Conservation (phyloP, 2,888 invertebrate genomes). For the Spodoptera exigua region DNA sequence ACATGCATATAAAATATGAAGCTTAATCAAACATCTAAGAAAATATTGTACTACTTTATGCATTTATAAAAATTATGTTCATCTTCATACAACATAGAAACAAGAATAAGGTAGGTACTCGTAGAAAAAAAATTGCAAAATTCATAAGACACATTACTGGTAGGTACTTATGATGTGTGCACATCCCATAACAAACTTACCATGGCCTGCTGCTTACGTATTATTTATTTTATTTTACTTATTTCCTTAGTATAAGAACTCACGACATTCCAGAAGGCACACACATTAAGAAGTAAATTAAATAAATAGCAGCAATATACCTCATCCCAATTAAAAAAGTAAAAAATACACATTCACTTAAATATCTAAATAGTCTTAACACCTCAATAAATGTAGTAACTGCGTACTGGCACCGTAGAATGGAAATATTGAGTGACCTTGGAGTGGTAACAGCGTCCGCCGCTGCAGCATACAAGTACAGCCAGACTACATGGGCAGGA, state of each 20-base stretch:
- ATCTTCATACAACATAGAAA: no score
- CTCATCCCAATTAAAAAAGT: conserved; percentile 21
- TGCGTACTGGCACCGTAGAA: conserved; percentile 42
- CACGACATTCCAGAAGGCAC: conserved; percentile 3
- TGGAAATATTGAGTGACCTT: conserved; percentile 5
- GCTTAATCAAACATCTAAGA: no score
- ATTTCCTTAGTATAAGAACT: conserved; percentile 2
- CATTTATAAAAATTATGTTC: no score
- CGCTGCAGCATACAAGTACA: background rate
- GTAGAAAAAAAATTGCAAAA: no score
- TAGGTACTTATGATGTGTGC: no score
- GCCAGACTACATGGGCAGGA: no score
- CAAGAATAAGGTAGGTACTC: no score
- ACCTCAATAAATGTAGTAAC: conserved; percentile 41
- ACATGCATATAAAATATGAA: no score
- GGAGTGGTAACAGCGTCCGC: background rate
- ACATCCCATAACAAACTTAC: no score
- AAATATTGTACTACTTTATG: no score
- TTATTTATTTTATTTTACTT: background rate
- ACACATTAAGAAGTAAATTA: conserved; percentile 11
- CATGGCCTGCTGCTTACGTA: no score
- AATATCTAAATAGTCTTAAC: conserved; percentile 35
- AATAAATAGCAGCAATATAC: conserved; percentile 16
- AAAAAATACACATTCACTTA: conserved; percentile 47
- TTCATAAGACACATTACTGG: no score